phyloP scores from a whole-genome alignment of 2,888 invertebrate species.

The Calephelis perditalis region DNA sequence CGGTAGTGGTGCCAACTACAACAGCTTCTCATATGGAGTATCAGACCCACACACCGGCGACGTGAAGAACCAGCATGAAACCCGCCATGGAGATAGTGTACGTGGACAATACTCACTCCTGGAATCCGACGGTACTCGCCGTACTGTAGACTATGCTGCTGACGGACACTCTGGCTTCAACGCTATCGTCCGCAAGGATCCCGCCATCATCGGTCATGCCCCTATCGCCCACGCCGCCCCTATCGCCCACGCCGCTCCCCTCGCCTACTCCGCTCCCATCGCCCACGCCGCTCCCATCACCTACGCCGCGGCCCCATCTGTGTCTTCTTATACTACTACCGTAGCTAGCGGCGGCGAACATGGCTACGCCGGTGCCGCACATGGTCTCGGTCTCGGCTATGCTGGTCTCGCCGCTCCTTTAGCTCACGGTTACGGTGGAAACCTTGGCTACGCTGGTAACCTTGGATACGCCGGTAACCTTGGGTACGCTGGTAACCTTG shows the following conservation, averaged over 20 bases:
- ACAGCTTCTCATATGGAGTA: slow-evolving; percentile 71
- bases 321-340: slow-evolving; percentile 26
- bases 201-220: slow-evolving; percentile 40
- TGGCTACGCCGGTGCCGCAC: background rate
- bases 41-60: slow-evolving; percentile 73
- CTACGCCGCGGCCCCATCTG: slow-evolving; percentile 32
- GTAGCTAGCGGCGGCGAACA: slow-evolving; percentile 34
- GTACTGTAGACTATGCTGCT: slow-evolving; percentile 74
- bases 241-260: slow-evolving; percentile 21
- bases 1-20: slow-evolving; percentile 44
- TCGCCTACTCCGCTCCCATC: slow-evolving; percentile 26
- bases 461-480: background rate
- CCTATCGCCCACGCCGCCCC: slow-evolving; percentile 35
- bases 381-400: slow-evolving; percentile 33
- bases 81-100: slow-evolving; percentile 65
- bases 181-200: slow-evolving; percentile 72
- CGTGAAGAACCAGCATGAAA: slow-evolving; percentile 67
- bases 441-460: background rate
- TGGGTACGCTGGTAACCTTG: background rate
- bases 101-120: slow-evolving; percentile 69
- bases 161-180: slow-evolving; percentile 71
- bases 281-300: slow-evolving; percentile 32
- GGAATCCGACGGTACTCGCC: slow-evolving; percentile 71
- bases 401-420: slow-evolving; percentile 27
- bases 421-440: slow-evolving; percentile 1